Conservation (phyloP, 2,113 vertebrate species). For the Onychostoma macrolepis region DNA sequence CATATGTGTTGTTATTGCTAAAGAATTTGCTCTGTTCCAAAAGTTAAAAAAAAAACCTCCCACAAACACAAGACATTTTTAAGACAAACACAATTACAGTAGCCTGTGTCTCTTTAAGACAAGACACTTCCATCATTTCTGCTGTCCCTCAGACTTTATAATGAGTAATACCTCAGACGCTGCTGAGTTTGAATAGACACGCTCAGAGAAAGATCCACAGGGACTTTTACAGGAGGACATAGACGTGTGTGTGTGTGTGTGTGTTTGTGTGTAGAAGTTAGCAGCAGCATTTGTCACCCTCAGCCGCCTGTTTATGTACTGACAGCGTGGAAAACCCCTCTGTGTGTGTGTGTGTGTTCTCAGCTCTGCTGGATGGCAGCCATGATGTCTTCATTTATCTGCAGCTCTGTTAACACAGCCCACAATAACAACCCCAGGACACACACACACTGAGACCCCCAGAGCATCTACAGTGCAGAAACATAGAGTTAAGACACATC, state of each 20-base stretch:
- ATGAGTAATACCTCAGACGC: not conserved
- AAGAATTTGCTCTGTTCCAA: not conserved
- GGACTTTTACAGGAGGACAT: constrained; percentile 1
- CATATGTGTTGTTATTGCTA: not conserved
- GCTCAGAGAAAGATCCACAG: not conserved
- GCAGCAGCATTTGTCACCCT: constrained; percentile 22
- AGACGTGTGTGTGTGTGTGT: not conserved
- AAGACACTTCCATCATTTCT: not conserved
- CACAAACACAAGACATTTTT: no score
- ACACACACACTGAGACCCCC: not conserved
- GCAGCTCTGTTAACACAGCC: constrained; percentile 60
- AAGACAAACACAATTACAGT: not conserved
- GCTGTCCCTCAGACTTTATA: constrained; percentile 15
- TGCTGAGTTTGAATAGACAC: not conserved
- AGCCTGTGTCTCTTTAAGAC: not conserved
- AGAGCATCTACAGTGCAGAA: not conserved
- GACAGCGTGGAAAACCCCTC: constrained; percentile 50
- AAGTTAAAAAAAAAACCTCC: no score
- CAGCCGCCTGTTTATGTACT: constrained; percentile 58
- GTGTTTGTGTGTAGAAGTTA: constrained; percentile 39
- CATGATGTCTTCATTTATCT: constrained; percentile 65
- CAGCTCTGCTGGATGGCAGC: constrained; percentile 50
- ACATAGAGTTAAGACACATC: not conserved
- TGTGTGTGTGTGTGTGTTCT: constrained; percentile 51
- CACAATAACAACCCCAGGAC: constrained; percentile 11